Evolutionary conservation across 2,888 invertebrate genomes (phyloP), one percentile per base, ranked within the genome.

Genomic region (Drosophila anomelani): DNA sequence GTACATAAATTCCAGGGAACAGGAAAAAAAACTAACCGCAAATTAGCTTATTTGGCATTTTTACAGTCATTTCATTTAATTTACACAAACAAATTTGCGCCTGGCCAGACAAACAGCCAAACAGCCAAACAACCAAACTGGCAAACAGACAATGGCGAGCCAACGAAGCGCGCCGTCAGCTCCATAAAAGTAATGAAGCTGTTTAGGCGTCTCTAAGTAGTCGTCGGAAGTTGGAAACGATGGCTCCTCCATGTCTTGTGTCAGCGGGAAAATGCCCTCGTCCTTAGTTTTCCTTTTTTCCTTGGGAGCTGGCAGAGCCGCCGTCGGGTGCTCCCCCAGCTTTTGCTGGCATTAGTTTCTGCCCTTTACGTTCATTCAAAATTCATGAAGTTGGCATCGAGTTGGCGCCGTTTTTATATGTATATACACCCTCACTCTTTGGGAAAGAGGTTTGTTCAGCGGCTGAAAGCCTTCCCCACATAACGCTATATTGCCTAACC

Each of bases 201-300:
- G 89, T 86, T 86, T 89, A 88, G 85, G 90, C 85, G 88, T 78
- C 85, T 89, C 86, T 88, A 87, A 89, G 88, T 89, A 85, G 88
- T 85, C 89, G 85, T 79, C 85, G 88, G 80, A 81, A 79, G 82
- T 85, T 77, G 77, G 78, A 69, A 64, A 68, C 61, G 63, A 63
- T 53, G 62, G 58, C 68, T 69, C 62, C 84, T 49, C 62, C 84
- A 83, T 68, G 63, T 78, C 75, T 78, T 75, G 78, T 82, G 81
- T 78, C 87, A 82, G 79, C 84, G 83, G 53, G 75, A 78, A 87
- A 78, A 76, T 71, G 70, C 66, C 64, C 64, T 49, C 47, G 64
- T 20, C 46, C 47, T 66, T 66, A 51, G 67, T 66, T 70, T 69
- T 69, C 12, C 15, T 32, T 49, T 34, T 51, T 46, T 56, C 56